phyloP scores from a whole-genome alignment of 2,888 invertebrate genomes.

The Rhagium mordax region DNA sequence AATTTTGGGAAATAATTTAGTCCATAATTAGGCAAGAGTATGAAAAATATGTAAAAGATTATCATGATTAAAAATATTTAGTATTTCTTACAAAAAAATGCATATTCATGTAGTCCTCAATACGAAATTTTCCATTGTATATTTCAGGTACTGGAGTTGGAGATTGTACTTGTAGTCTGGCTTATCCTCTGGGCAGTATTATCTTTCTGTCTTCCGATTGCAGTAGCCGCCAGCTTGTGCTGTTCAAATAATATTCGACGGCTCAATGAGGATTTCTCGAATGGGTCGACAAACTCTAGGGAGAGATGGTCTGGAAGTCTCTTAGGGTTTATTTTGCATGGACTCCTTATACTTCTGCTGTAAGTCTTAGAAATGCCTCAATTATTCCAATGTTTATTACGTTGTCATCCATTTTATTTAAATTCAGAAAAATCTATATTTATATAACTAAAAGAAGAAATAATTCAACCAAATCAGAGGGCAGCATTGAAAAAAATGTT shows the following conservation, averaged over 20 bases:
- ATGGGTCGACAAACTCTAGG: slow-evolving; percentile 46
- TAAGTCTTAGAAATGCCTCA: slow-evolving; percentile 50
- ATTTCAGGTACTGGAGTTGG: slow-evolving; percentile 61
- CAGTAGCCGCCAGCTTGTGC: slow-evolving; percentile 55
- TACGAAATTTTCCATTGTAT: background rate
- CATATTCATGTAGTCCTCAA: too few species aligned
- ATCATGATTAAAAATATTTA: too few species aligned
- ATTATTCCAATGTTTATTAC: background rate
- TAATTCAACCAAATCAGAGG: too few species aligned
- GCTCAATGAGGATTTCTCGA: slow-evolving; percentile 59
- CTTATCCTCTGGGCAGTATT: slow-evolving; percentile 61
- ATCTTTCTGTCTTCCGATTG: slow-evolving; percentile 58
- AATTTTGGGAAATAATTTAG: too few species aligned
- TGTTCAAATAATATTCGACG: slow-evolving; percentile 56
- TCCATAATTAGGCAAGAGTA: too few species aligned
- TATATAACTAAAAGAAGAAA: too few species aligned
- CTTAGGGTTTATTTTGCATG: slow-evolving; percentile 52
- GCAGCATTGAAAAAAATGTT: too few species aligned
- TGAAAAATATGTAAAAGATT: too few species aligned
- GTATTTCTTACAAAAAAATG: too few species aligned
- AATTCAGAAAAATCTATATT: too few species aligned
- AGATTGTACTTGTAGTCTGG: slow-evolving; percentile 61
- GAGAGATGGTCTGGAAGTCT: slow-evolving; percentile 48
- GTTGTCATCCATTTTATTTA: too few species aligned
- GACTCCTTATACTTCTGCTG: slow-evolving; percentile 57